These are phyloP conservation scores for Dendrophyllia cribrosa DNA, from an alignment of 64 coral and sea anemone species.

Conservation along the genomic window DNA sequence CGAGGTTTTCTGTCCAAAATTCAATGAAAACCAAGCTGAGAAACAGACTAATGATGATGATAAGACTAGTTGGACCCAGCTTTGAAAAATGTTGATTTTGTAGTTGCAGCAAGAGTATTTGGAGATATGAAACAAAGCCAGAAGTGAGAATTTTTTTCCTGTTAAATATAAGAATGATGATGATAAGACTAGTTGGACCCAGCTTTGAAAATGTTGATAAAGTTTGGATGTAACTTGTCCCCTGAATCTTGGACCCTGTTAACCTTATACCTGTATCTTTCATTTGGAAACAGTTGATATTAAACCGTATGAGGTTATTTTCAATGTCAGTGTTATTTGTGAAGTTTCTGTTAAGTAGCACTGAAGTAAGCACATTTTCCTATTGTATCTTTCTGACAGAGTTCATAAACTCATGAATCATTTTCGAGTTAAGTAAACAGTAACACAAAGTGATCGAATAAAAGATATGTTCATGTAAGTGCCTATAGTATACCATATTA, in stretches of 20 bases:
- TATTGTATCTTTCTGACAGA: not conserved
- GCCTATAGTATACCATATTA: no score
- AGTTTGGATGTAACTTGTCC: no score
- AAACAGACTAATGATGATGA: constrained; percentile 60
- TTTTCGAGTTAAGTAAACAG: constrained; percentile 1
- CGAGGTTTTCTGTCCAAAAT: constrained; percentile 47
- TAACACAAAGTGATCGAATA: constrained; percentile 23
- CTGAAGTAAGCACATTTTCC: constrained; percentile 22
- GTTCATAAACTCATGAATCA: not conserved
- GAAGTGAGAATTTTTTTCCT: constrained; percentile 25
- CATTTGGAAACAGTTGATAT: not conserved
- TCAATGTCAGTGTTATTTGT: no score
- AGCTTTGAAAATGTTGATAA: constrained; percentile 42
- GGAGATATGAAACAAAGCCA: constrained; percentile 13
- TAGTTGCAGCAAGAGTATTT: constrained; percentile 35
- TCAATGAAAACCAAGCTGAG: constrained; percentile 38
- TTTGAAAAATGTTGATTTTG: constrained; percentile 51
- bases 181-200: constrained; percentile 41
- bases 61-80: constrained; percentile 33
- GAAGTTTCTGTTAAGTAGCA: not conserved
- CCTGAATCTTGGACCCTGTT: no score
- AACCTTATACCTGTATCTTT: not conserved
- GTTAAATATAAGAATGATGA: constrained; percentile 25
- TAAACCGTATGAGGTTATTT: not conserved
- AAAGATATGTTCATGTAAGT: constrained; percentile 9